Conservation (phyloP, 2,797 vertebrate species). For the Microcaecilia unicolor region DNA sequence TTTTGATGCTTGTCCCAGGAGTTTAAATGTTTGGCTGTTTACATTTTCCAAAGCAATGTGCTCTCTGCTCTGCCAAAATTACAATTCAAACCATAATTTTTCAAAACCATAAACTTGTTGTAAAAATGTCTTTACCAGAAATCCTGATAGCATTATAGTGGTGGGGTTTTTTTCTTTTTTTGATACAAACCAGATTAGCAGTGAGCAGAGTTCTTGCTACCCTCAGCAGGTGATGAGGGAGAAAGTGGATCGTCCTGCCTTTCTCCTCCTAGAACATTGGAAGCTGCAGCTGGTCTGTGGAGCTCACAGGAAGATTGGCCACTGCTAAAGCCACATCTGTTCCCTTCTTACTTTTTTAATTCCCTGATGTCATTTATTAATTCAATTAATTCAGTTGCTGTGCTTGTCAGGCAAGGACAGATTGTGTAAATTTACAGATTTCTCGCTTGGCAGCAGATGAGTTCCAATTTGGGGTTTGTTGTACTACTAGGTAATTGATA, state of each 20-base stretch:
- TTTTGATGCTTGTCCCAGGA: background rate
- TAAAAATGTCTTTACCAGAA: background rate
- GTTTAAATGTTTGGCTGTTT: background rate
- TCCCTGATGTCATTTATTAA: background rate
- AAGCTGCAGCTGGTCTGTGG: no score
- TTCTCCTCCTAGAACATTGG: no score
- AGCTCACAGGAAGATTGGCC: no score
- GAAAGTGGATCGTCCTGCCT: rapidly evolving
- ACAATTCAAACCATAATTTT: background rate
- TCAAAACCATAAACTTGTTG: background rate
- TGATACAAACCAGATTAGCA: no score
- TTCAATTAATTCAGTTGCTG: slow-evolving; percentile 3
- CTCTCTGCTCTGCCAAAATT: background rate
- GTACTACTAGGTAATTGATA: background rate
- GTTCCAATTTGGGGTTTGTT: background rate
- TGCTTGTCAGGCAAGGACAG: slow-evolving; percentile 6
- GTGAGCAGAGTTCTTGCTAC: slow-evolving; percentile 2
- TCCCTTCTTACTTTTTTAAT: background rate
- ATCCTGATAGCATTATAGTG: no score
- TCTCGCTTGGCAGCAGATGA: background rate
- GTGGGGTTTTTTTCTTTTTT: background rate
- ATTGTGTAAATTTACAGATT: background rate
- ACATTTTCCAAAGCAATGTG: background rate
- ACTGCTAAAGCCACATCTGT: background rate
- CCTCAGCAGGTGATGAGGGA: slow-evolving; percentile 6